Evolutionary conservation across 2,113 vertebrate species (phyloP).

Genomic region (Daubentonia madagascariensis): DNA sequence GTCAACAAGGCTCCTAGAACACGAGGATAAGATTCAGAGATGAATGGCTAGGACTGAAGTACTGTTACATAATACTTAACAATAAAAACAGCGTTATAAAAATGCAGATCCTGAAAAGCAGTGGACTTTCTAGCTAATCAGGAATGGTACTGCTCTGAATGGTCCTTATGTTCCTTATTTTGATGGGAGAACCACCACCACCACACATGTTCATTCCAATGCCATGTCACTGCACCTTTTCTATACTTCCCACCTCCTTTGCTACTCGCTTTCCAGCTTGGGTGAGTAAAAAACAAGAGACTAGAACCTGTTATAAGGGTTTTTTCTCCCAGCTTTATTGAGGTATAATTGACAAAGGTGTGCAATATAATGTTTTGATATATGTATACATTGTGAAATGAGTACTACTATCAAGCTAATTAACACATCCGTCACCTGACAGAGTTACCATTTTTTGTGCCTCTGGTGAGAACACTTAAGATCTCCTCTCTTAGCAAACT

Average conservation of each 20-base stretch:
- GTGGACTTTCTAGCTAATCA: not conserved
- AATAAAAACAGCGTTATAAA: not conserved
- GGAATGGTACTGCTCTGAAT: not conserved
- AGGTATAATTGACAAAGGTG: not conserved
- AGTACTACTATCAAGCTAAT: not conserved
- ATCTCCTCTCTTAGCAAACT: not conserved
- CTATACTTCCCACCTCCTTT: not conserved
- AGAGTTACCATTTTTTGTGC: too few species aligned
- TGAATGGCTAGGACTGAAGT: not conserved
- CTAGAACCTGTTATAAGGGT: not conserved
- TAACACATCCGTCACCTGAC: not conserved
- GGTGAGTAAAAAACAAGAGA: not conserved
- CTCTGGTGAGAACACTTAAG: not conserved
- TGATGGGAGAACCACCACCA: not conserved
- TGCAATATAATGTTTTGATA: not conserved
- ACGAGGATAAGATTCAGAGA: conserved; percentile 5
- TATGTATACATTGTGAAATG: not conserved
- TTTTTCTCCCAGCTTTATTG: not conserved
- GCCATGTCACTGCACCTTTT: not conserved
- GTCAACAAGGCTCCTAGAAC: conserved; percentile 95
- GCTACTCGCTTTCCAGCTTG: not conserved
- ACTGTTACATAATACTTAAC: not conserved
- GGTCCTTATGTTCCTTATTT: not conserved
- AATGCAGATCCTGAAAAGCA: not conserved
- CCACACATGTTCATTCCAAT: not conserved